These are phyloP conservation scores for Tyria jacobaeae DNA, from an alignment of 2,888 invertebrate species.

Conservation along the genomic window DNA sequence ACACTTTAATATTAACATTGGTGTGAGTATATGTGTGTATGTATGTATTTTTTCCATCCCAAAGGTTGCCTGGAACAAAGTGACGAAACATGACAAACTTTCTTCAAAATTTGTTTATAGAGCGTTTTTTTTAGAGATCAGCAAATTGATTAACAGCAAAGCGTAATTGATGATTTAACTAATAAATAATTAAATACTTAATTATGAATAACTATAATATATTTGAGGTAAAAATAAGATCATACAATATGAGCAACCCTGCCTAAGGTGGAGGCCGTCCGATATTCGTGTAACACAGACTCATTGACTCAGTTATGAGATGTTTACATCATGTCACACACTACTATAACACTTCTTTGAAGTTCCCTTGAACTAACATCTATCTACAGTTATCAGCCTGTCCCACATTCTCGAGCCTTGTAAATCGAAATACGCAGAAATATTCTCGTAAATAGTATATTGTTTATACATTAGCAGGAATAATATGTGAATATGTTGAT, in stretches of 20 bases:
- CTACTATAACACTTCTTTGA: slow-evolving; percentile 25
- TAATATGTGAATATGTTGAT: not conserved
- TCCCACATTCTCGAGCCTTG: slow-evolving; percentile 34
- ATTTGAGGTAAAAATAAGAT: too few relatives aligned
- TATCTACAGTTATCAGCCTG: slow-evolving; percentile 32
- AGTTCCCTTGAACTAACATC: slow-evolving; percentile 32
- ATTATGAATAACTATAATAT: too few relatives aligned
- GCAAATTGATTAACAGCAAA: too few relatives aligned
- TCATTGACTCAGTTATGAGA: slow-evolving; percentile 38
- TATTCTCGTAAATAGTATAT: slow-evolving; percentile 10
- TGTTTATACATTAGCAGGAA: not conserved
- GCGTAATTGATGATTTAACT: too few relatives aligned
- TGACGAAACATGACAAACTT: too few relatives aligned
- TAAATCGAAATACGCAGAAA: slow-evolving; percentile 34
- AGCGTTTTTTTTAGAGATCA: too few relatives aligned
- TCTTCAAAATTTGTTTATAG: too few relatives aligned
- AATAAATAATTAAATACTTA: too few relatives aligned
- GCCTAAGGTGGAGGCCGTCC: slow-evolving; percentile 26
- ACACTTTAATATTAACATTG: too few relatives aligned
- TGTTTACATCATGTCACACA: slow-evolving; percentile 10
- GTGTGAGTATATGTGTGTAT: too few relatives aligned
- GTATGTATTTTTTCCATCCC: too few relatives aligned
- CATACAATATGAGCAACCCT: slow-evolving; percentile 26
- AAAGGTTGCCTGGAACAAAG: too few relatives aligned
- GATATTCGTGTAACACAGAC: slow-evolving; percentile 42